Conservation (phyloP, 2,888 invertebrate genomes). For the Parnassius glacialis region DNA sequence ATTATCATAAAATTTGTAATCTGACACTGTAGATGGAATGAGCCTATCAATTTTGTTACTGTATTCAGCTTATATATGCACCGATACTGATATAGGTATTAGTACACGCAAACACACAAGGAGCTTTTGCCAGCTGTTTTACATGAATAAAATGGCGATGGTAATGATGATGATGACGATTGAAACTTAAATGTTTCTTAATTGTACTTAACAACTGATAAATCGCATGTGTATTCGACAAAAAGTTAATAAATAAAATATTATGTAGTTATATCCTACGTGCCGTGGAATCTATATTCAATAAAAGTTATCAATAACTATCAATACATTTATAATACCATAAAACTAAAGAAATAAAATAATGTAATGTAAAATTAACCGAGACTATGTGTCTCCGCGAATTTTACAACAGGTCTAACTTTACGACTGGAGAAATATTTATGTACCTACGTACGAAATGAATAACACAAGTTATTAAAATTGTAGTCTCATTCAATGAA, state of each 20-base stretch:
- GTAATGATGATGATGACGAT: no score
- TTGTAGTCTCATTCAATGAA: slow-evolving; percentile 26
- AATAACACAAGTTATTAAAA: slow-evolving; percentile 25
- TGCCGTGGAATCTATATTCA: not conserved
- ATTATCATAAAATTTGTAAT: slow-evolving; percentile 30
- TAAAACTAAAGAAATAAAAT: slow-evolving; percentile 11
- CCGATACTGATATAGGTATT: no score
- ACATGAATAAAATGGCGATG: no score
- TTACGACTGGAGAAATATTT: slow-evolving; percentile 21
- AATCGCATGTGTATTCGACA: no score
- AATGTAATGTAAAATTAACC: slow-evolving; percentile 6
- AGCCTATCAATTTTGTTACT: no score
- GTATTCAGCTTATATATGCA: not conserved
- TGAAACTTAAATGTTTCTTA: no score
- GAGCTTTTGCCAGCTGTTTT: no score
- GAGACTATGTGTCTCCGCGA: slow-evolving; percentile 22
- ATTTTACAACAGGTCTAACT: slow-evolving; percentile 20
- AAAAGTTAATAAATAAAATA: no score
- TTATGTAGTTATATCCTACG: no score
- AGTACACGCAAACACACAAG: no score
- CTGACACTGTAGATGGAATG: slow-evolving; percentile 50
- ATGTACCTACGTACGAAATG: slow-evolving; percentile 19
- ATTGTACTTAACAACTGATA: no score
- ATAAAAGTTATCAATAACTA: slow-evolving; percentile 42
- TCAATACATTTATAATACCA: slow-evolving; percentile 43